Base-by-base conservation (phyloP, 2,888 invertebrate species). In the Drosophila antonietae region DNA sequence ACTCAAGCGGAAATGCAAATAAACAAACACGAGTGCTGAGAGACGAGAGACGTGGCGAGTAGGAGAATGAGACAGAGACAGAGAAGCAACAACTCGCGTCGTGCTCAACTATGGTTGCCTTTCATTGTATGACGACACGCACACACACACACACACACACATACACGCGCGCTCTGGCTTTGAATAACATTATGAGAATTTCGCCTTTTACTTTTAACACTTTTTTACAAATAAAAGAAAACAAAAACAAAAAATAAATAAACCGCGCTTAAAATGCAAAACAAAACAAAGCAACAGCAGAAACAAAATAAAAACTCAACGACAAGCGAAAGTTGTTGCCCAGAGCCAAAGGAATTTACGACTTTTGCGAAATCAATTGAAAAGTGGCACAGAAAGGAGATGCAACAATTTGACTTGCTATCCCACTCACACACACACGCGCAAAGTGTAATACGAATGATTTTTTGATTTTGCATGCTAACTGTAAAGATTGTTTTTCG, bases 1-100 rank as follows among this genome's bases (percentile, higher is more conserved):
- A 78, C 76, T 87, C 90, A 90, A 78, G 90, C 90, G 87, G 89
- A 89, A 87, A 87, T 87, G 87, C 87, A 87, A 87, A 90, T 87
- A 87, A 87, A 87, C 90, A 87, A 90, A 89, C 88, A 87, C 85
- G 90, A 88, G 68, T 66, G 55, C 14, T 47, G 43, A 39, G 51
- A 66, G 55, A 49, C 72, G 68, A 63, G 23, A 23, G 67, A 61
- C 59, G 78, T 73, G 68, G 70, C 78, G 74, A 72, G 67, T 56
- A 64, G 56, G 61, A 71, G 83, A 62, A 82, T 53, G 56, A 83
- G 74, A 63, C 23, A 55, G 46, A 18, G 61, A 43, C 49, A 69
- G 61, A 61, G 59, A 41, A 75, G 55, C 86, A 78, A 76, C 57
- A 80, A 59, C 71, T 83, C 89, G 83, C 89, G 85, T 81, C 77